These are phyloP conservation scores for Danio rerio DNA, from an alignment of 2,113 vertebrate species.

Conservation along the genomic window DNA sequence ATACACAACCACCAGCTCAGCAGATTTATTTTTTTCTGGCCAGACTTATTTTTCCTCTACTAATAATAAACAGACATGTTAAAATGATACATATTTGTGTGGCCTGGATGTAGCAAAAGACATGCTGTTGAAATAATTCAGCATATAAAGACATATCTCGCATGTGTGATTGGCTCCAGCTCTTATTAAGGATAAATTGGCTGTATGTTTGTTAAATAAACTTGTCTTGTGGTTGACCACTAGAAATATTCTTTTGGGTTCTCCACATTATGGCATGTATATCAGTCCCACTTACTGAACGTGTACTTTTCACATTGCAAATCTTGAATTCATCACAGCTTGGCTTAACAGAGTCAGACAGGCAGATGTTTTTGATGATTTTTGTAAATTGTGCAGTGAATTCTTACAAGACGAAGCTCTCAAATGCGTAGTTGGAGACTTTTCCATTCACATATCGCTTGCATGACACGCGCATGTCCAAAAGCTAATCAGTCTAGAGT, in stretches of 20 bases:
- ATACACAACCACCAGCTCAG: background rate
- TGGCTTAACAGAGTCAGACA: background rate
- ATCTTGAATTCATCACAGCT: constrained; percentile 5
- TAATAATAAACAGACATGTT: constrained; percentile 24
- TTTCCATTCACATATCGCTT: background rate
- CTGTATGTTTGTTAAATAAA: constrained; percentile 30
- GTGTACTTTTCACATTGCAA: background rate
- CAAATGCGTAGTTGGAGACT: background rate
- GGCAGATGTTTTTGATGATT: constrained; percentile 1
- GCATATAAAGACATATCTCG: constrained; percentile 1
- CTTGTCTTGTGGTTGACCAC: constrained; percentile 1
- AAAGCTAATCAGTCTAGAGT: background rate
- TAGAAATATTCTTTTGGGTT: constrained; percentile 6
- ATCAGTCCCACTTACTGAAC: constrained; percentile 10
- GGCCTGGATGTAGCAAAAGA: constrained; percentile 4
- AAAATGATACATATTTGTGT: constrained; percentile 30
- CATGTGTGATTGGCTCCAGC: constrained; percentile 21
- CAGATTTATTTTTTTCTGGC: background rate
- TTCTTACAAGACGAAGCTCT: background rate
- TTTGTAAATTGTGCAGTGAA: background rate
- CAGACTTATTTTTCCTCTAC: background rate
- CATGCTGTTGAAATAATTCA: constrained; percentile 32
- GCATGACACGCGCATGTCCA: background rate
- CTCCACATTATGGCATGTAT: background rate
- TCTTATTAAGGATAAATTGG: constrained; percentile 25